phyloP scores from a whole-genome alignment of 2,113 vertebrate species.

The Sinosuthora webbiana region DNA sequence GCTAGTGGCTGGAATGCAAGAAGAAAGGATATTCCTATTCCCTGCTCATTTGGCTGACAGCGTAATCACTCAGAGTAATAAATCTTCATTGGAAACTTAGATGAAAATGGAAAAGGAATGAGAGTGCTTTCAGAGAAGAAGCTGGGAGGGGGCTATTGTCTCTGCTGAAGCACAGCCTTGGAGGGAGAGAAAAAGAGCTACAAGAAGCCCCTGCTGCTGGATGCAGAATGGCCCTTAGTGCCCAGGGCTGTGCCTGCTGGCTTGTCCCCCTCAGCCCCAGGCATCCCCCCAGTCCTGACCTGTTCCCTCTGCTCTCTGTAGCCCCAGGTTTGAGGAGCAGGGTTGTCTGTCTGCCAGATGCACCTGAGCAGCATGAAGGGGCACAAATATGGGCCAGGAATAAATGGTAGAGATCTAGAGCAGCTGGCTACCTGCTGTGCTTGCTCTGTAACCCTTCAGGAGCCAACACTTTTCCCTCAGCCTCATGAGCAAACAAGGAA shows the following conservation, averaged over 20 bases:
- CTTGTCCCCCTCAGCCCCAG: fast-evolving
- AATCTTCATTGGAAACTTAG: slow-evolving; percentile 43
- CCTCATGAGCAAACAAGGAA: slow-evolving; percentile 18
- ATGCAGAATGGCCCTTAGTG: not conserved
- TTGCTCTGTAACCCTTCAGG: slow-evolving; percentile 34
- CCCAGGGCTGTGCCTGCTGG: not conserved
- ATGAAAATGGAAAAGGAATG: not conserved
- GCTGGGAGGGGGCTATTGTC: not conserved
- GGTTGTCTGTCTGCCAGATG: not conserved
- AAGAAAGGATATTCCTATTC: slow-evolving; percentile 39
- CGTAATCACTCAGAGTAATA: slow-evolving; percentile 10
- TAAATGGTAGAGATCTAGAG: slow-evolving; percentile 4
- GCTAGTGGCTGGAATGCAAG: not conserved
- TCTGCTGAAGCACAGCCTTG: not conserved
- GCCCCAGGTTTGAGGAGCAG: not conserved
- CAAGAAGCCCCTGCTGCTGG: not conserved
- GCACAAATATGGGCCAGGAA: not conserved
- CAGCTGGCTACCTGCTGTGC: slow-evolving; percentile 26
- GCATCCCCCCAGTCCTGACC: not conserved
- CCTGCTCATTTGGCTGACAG: slow-evolving; percentile 3
- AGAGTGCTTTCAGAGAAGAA: not conserved
- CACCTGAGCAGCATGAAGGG: not conserved
- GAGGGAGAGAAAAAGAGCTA: not conserved
- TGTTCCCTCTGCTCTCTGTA: fast-evolving
- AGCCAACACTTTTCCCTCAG: not conserved